A percentile compares a stretch with the other conserved stretches of the same genome.
These are phyloP conservation scores for Aculops lycopersici DNA, from an alignment of 1,140 invertebrate genomes.

Conservation along the genomic window DNA sequence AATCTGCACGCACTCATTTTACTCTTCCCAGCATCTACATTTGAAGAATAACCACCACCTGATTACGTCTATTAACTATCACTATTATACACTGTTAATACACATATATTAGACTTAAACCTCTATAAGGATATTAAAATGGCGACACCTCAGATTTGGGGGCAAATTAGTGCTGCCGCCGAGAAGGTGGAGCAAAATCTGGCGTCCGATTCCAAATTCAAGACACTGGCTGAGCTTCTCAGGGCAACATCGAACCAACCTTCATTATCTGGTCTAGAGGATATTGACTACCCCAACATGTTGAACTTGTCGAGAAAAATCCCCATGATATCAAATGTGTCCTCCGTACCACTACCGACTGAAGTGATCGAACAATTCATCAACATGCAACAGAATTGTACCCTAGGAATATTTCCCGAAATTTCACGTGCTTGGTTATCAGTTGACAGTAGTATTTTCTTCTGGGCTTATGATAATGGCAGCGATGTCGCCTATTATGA, in stretches of 20 bases:
- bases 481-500: conserved; percentile 16
- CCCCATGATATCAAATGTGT: conserved; percentile 24
- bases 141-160: not conserved
- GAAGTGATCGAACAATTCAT: conserved; percentile 67
- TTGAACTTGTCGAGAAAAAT: conserved; percentile 25
- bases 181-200: not conserved
- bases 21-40: too few species aligned
- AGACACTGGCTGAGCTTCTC: conserved; percentile 16
- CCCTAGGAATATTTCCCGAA: conserved; percentile 82
- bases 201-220: not conserved
- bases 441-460: conserved; percentile 86
- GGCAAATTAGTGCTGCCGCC: not conserved
- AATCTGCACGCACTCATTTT: too few species aligned
- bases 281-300: conserved; percentile 53
- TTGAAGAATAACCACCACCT: too few species aligned
- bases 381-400: conserved; percentile 72
- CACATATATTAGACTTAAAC: too few species aligned
- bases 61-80: too few species aligned
- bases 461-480: conserved; percentile 75
- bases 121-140: too few species aligned
- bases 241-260: conserved; percentile 16
- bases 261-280: conserved; percentile 51
- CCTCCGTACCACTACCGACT: conserved; percentile 51
- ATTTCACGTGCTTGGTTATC: conserved; percentile 82
- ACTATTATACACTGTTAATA: too few species aligned